Conservation (phyloP, 1,140 invertebrate species). For the Pomacea maculata region DNA sequence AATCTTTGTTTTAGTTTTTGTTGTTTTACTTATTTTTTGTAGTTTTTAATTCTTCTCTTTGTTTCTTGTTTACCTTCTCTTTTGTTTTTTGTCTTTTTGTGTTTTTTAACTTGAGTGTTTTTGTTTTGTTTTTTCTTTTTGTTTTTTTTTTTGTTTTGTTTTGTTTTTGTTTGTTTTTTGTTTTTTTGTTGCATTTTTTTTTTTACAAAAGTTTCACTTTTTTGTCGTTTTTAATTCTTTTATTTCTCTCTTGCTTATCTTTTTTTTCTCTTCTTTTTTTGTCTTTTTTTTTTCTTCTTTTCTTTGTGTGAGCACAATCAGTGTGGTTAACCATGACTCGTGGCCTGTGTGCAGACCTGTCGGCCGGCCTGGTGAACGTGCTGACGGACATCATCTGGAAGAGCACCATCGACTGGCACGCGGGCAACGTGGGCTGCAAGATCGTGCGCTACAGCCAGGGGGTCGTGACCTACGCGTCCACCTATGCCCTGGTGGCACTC, state of each 20-base stretch:
- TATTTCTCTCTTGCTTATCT: background rate
- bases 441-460: conserved; percentile 50
- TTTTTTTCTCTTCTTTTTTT: background rate
- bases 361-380: conserved; percentile 51
- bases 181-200: conserved; percentile 3
- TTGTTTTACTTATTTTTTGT: background rate
- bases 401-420: conserved; percentile 52
- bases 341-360: conserved; percentile 42
- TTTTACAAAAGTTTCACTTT: background rate
- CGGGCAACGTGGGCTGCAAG: conserved; percentile 50
- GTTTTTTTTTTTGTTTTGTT: background rate
- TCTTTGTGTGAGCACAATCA: background rate
- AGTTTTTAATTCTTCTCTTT: too few species aligned
- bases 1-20: too few species aligned
- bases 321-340: background rate
- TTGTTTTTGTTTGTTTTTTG: background rate
- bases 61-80: background rate
- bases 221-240: background rate
- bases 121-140: background rate
- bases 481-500: conserved; percentile 91
- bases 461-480: conserved; percentile 84
- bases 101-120: too few species aligned
- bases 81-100: background rate
- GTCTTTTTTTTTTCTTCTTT: background rate
- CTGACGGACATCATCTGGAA: conserved; percentile 56